Base-by-base conservation (phyloP, 1,140 invertebrate species). In the Pogonognathellus flavescens region DNA sequence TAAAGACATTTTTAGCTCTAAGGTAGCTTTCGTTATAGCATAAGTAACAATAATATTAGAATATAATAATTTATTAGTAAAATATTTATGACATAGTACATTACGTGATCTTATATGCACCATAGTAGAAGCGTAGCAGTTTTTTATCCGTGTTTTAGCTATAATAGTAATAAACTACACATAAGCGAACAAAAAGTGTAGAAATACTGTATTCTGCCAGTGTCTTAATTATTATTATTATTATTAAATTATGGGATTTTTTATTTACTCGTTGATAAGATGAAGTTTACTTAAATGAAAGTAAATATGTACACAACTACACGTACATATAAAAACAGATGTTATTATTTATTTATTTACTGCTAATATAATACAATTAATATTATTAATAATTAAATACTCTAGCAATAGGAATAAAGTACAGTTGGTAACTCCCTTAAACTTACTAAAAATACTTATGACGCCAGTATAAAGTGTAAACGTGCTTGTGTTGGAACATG, bases 331-430 rank as follows among this genome's bases (percentile, higher is more conserved):
- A 66, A 66, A 50, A 13, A 49, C 31, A 18, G 66, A 31, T 72
- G 66, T 72, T 72, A 72, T 72, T 49, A 72, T 72, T 72, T 72
- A 72, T 72, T 72, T 72, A 72, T 72, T 72, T 31, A 72, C 66
- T 72, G 41, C 31, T 31, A 41, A 41, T 41, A 72, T 16, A 49
- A 31, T 62, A n/a, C n/a, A 9, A n/a, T 13, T 41, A 72, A 72
- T 72, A 49, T 16, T 57, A 57, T 57, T 13, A 14, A 57, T 10
- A 14, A 57, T 10, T 1, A 57, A 13, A 57, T 72, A 16, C 11
- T 14, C 3, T 49, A 72, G 25, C 4, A 72, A 72, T 72, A 72
- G 6, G 10, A 13, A 14, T 72, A 41, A 11, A 72, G 11, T 49
- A 31, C 16, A 72, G 41, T 22, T 20, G 16, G 41, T 49, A 49